These are phyloP conservation scores for Eutrigla gurnardus DNA, from an alignment of 2,797 vertebrate genomes.

Conservation along the genomic window DNA sequence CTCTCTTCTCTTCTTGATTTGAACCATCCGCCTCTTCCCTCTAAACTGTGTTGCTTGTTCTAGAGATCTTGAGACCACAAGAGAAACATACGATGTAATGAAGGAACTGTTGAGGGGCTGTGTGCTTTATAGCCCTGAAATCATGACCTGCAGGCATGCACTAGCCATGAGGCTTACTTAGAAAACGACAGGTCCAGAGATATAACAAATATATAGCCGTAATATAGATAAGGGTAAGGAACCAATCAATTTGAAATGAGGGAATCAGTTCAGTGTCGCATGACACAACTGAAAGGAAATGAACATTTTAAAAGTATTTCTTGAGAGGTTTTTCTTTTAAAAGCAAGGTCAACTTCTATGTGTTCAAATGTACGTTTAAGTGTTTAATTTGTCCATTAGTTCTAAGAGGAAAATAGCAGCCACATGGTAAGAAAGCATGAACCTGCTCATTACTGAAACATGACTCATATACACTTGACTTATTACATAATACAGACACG, in stretches of 20 bases:
- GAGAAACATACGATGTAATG: neutral
- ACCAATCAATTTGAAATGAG: constrained; percentile 4
- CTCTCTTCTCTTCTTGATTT: neutral
- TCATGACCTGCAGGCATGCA: constrained; percentile 23
- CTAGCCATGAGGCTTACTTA: constrained; percentile 15
- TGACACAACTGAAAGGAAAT: constrained; percentile 7
- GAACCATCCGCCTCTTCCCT: neutral
- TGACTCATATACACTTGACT: neutral
- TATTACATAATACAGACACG: neutral
- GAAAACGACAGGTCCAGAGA: neutral
- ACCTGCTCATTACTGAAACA: neutral
- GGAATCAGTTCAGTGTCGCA: constrained; percentile 9
- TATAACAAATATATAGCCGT: too few species aligned
- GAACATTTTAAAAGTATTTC: neutral
- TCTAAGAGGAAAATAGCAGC: constrained; percentile 19
- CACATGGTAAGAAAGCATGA: constrained; percentile 22
- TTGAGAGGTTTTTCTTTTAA: neutral
- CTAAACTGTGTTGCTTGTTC: neutral
- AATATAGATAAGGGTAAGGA: neutral
- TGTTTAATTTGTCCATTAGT: constrained; percentile 1
- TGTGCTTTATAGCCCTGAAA: constrained; percentile 5
- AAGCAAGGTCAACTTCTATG: too few species aligned
- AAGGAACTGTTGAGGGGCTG: neutral
- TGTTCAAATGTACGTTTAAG: neutral
- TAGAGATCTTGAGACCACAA: neutral